Conservation (phyloP, 2,888 invertebrate genomes). For the Nysson spinosus region DNA sequence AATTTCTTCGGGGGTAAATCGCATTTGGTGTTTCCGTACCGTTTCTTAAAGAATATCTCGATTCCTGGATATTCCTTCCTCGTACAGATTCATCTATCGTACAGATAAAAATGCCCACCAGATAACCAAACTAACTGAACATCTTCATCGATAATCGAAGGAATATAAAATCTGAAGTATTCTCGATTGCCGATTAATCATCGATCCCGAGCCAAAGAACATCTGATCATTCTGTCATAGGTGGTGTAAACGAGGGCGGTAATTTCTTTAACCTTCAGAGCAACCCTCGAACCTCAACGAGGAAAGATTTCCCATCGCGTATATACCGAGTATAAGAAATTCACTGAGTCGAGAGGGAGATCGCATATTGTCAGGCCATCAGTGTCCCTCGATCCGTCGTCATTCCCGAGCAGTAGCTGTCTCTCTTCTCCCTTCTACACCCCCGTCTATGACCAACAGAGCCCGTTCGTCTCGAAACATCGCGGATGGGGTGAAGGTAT, state of each 20-base stretch:
- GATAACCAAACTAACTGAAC: too few relatives aligned
- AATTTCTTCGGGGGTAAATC: slow-evolving; percentile 35
- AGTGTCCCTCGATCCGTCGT: slow-evolving; percentile 47
- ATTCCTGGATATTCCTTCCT: slow-evolving; percentile 4
- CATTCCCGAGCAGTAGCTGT: slow-evolving; percentile 14
- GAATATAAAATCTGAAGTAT: background rate
- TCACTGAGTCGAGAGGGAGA: slow-evolving; percentile 64
- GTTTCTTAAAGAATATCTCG: slow-evolving; percentile 12
- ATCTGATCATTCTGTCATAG: slow-evolving; percentile 9
- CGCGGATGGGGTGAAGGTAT: slow-evolving; percentile 45
- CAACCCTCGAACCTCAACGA: slow-evolving; percentile 15
- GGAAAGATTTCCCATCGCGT: slow-evolving; percentile 42
- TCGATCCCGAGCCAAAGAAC: slow-evolving; percentile 1
- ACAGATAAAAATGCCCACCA: too few relatives aligned
- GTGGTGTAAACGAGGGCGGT: slow-evolving; percentile 49
- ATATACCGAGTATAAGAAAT: slow-evolving; percentile 60
- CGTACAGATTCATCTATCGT: too few relatives aligned
- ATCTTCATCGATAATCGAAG: too few relatives aligned
- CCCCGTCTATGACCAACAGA: slow-evolving; percentile 21
- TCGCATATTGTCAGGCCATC: slow-evolving; percentile 74
- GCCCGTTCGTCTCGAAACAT: slow-evolving; percentile 43
- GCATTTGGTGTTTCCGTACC: slow-evolving; percentile 15
- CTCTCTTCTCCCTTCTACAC: slow-evolving; percentile 23
- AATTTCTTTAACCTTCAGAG: slow-evolving; percentile 55
- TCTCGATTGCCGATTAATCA: slow-evolving; percentile 10